These are phyloP conservation scores for Tetramorium parvispinum DNA, from an alignment of 1,140 invertebrate genomes.

Conservation along the genomic window DNA sequence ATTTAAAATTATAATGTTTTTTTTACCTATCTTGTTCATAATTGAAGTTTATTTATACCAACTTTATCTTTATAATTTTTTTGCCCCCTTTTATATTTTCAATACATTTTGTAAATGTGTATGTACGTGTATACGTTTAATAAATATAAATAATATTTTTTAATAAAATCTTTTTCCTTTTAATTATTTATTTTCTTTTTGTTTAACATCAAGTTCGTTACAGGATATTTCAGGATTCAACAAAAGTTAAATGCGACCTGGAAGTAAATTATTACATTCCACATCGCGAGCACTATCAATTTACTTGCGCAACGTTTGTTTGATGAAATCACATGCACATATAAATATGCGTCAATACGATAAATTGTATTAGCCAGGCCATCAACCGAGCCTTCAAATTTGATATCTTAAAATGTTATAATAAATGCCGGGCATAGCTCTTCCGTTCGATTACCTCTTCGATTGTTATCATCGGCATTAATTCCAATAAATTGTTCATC, in stretches of 20 bases:
- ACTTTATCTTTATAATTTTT: not conserved
- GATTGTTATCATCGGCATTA: constrained; percentile 36
- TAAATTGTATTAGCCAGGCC: constrained; percentile 31
- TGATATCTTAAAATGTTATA: constrained; percentile 36
- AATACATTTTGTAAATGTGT: not conserved
- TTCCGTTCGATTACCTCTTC: constrained; percentile 40
- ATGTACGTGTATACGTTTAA: not conserved
- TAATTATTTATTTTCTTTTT: not conserved
- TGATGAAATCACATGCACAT: constrained; percentile 28
- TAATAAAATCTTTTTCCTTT: not conserved
- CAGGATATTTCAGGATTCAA: constrained; percentile 1
- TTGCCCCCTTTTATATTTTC: not conserved
- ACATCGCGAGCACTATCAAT: constrained; percentile 21
- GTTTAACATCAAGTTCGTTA: not conserved
- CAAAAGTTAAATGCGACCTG: constrained; percentile 1
- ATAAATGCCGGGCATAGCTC: not conserved
- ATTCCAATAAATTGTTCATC: constrained; percentile 30
- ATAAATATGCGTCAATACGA: constrained; percentile 38
- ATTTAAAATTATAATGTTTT: not conserved
- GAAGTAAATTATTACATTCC: constrained; percentile 25
- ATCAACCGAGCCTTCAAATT: constrained; percentile 35
- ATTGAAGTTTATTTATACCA: not conserved
- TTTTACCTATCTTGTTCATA: not conserved
- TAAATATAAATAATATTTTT: not conserved
- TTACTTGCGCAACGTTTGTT: constrained; percentile 28